A percentile compares a stretch with the other conserved stretches of the same genome.
Evolutionary conservation across 2,113 vertebrate species (phyloP).

Genomic region (Coptodon bakossiorum): DNA sequence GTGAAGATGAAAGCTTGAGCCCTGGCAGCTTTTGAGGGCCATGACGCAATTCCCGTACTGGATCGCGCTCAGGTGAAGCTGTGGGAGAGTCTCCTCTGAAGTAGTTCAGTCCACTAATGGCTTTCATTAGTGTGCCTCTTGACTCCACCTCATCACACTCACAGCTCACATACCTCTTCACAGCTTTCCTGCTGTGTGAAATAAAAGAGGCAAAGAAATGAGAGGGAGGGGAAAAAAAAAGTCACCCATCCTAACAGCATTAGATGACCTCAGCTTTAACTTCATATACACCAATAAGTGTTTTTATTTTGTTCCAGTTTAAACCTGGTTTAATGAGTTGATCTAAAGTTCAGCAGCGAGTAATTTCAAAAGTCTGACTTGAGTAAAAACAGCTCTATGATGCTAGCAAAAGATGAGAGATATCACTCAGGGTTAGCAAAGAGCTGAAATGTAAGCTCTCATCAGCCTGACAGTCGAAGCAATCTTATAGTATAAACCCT

Average conservation of each 20-base stretch:
- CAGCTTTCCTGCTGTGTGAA: not conserved
- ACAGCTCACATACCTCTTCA: not conserved
- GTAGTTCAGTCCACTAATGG: not conserved
- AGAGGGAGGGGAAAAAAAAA: not conserved
- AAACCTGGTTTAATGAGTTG: not conserved
- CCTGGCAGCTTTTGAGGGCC: not conserved
- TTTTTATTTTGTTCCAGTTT: not conserved
- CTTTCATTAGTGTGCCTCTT: slow-evolving; percentile 21
- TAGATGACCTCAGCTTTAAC: not conserved
- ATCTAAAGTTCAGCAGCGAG: not conserved
- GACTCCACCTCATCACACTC: not conserved
- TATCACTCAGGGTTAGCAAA: not conserved
- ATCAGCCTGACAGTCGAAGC: not conserved
- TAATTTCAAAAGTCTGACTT: not conserved
- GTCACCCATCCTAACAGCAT: not conserved
- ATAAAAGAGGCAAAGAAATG: not conserved
- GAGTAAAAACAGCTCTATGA: not conserved
- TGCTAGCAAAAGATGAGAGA: not conserved
- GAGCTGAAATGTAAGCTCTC: not conserved
- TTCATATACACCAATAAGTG: not conserved
- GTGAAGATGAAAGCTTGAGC: not conserved
- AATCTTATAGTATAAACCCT: not conserved
- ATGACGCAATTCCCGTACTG: not conserved
- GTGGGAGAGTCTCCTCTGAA: not conserved
- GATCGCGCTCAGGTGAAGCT: slow-evolving; percentile 2